Percentiles rank a stretch among this genome's conserved stretches.
phyloP scores from a whole-genome alignment of 1,140 invertebrate genomes.

The Drosophila varians region DNA sequence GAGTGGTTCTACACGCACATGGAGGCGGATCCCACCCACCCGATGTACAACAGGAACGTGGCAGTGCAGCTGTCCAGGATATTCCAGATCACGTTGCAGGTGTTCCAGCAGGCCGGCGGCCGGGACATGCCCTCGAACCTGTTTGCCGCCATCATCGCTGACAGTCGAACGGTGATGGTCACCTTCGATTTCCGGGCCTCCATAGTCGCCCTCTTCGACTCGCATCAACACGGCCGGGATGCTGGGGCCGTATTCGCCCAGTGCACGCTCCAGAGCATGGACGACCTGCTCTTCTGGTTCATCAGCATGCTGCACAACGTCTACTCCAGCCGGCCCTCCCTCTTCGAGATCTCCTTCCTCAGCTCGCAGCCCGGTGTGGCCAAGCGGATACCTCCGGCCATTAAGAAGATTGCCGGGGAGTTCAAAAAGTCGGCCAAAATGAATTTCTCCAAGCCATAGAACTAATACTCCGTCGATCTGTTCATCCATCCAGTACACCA shows the following conservation, averaged over 20 bases:
- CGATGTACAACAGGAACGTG: slow-evolving; percentile 69
- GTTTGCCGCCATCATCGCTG: slow-evolving; percentile 75
- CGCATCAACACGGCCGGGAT: slow-evolving; percentile 74
- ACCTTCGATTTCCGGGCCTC: slow-evolving; percentile 72
- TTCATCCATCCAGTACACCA: slow-evolving; percentile 4
- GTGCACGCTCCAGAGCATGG: slow-evolving; percentile 64
- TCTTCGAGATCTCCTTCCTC: slow-evolving; percentile 75
- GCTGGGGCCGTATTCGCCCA: slow-evolving; percentile 76
- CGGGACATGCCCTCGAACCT: slow-evolving; percentile 44
- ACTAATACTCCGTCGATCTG: not conserved
- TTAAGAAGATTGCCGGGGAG: slow-evolving; percentile 63
- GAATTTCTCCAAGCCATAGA: slow-evolving; percentile 4
- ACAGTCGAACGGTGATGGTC: slow-evolving; percentile 76
- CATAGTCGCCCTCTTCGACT: slow-evolving; percentile 74
- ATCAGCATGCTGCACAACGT: slow-evolving; percentile 76
- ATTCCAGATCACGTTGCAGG: slow-evolving; percentile 66
- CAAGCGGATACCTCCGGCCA: slow-evolving; percentile 68
- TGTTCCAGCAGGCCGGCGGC: slow-evolving; percentile 56
- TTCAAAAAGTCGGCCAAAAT: slow-evolving; percentile 54
- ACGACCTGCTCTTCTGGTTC: slow-evolving; percentile 74
- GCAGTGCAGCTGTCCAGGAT: slow-evolving; percentile 65
- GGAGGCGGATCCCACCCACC: slow-evolving; percentile 69
- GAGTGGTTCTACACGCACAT: slow-evolving; percentile 83
- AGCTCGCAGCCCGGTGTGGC: slow-evolving; percentile 71
- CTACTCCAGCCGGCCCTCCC: slow-evolving; percentile 66